Evolutionary conservation across 2,888 invertebrate species (phyloP).

Genomic region (Rhabditoides inermis): DNA sequence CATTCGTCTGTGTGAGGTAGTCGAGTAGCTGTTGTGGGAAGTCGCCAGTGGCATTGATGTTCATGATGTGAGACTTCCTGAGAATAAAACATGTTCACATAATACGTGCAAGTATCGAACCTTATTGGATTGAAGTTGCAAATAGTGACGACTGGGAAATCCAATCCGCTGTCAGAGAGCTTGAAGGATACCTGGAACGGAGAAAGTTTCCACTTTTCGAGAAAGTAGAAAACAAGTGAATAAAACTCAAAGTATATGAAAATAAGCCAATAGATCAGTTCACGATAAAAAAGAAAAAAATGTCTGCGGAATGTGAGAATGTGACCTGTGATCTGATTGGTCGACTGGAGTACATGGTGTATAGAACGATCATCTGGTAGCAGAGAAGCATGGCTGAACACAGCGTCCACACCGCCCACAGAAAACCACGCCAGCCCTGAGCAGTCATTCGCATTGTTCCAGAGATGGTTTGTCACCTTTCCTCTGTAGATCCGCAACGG

Average conservation of each 20-base stretch:
- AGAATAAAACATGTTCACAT: no score
- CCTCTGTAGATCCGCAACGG: conserved; percentile 39
- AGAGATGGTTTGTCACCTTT: no score
- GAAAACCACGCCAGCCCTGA: conserved; percentile 9
- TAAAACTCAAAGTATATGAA: no score
- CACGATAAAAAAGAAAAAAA: no score
- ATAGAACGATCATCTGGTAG: conserved; percentile 15
- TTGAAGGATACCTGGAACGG: conserved; percentile 35
- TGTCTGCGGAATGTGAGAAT: not conserved
- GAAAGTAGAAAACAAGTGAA: not conserved
- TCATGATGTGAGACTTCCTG: not conserved
- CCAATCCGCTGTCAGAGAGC: conserved; percentile 38
- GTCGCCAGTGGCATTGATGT: conserved; percentile 21
- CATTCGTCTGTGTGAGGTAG: conserved; percentile 26
- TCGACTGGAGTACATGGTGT: conserved; percentile 18
- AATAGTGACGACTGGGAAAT: conserved; percentile 40
- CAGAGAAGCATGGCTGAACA: conserved; percentile 14
- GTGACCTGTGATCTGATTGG: conserved; percentile 22
- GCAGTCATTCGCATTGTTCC: no score
- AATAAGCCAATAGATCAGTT: no score
- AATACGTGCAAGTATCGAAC: no score
- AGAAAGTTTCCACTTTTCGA: not conserved
- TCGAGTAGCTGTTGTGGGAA: conserved; percentile 17
- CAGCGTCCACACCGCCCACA: conserved; percentile 20
- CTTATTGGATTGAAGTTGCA: conserved; percentile 45